Base-by-base conservation (phyloP, 1,140 invertebrate genomes). In the Homalodisca vitripennis region DNA sequence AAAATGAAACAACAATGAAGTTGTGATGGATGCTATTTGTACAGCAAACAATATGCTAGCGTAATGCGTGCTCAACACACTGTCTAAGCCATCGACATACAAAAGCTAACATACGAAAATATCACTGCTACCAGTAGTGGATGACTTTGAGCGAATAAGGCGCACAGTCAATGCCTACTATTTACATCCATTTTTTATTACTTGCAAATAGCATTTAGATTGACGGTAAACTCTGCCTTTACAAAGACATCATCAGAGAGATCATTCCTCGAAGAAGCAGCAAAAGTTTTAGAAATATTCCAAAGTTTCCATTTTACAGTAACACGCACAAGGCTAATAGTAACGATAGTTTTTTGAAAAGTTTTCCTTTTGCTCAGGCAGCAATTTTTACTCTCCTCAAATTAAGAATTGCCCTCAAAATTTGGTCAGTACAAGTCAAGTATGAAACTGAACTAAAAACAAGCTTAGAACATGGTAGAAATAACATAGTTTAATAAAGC, bases 51-150 rank as follows among this genome's bases (percentile, higher is more conserved):
- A 60, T 6, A 41, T 41, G 17, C 6, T 41, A 6, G 17, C 6
- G 34, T 17, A 27, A 27, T 26, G 55, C 55, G 55, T 60, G 55
- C 55, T 22, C 55, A 41, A 41, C 34, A 60, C 55, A 60, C 12
- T 17, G 34, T 10, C 24, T 26, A 60, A 60, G 55, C 55, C 55
- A 17, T 60, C 55, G 24, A 60, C 55, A 60, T 60, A 60, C 55
- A 60, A 60, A 60, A 60, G 55, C 55, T 60, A 60, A 27, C 34
- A 27, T 60, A 60, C 55, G 55, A 60, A 60, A 41, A 60, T 53
- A 24, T 53, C 48, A 22, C 22, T n/a, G n/a, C n/a, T n/a, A 17
- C 34, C 17, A 41, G 6, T 41, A 17, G 17, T 17, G 34, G 34
- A 10, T 6, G 17, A 41, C 17, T 41, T 41, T 10, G 34, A 10